Evolutionary conservation across 2,113 vertebrate genomes (phyloP), one percentile per base, ranked within the genome.

Genomic region (Zosterops pallidus): DNA sequence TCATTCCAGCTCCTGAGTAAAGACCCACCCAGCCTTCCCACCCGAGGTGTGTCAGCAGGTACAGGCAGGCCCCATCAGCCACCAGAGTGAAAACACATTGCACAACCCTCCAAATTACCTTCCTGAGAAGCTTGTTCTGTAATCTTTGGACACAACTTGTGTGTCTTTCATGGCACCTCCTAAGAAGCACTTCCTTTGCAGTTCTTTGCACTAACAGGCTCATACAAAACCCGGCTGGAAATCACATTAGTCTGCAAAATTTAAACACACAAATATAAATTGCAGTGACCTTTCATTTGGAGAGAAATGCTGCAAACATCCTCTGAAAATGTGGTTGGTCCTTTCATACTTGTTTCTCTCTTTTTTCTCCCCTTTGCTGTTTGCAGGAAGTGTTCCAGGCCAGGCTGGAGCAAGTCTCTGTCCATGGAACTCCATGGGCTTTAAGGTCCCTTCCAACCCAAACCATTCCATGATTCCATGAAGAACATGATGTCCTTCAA

Each of bases 61-160:
- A 63, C 86, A 31, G 91, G n/a, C 96, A 92, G 67, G 86, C 59
- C 55, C 7, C 39, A 22, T n/a, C 55, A 28, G 49, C 46, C 3
- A 62, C 12, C 16, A 46, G 59, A 68, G 29, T 78, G 92, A 81
- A 94, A 94, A 94, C 89, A 96, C 16, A 7, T 97, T 95, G 80
- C 91, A 89, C 72, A 96, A 95, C 10, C 3, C 18, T 16, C 44
- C 4, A 11, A 49, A 63, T 55, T 33, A 23, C 10, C 76, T 52
- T 15, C 55, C 39, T 23, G 47, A 74, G 86, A 52, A 67, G 65
- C 18, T 2, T 6, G 20, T 89, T 64, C 57, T 69, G 11, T 12
- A 86, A 41, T 24, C 49, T 7, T 23, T 18, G 62, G 44, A 17
- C 31, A 52, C 8, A 68, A 53, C 5, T 2, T 37, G 15, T 23